Conservation (phyloP, 2,888 invertebrate species). For the Lasioglossum morio region DNA sequence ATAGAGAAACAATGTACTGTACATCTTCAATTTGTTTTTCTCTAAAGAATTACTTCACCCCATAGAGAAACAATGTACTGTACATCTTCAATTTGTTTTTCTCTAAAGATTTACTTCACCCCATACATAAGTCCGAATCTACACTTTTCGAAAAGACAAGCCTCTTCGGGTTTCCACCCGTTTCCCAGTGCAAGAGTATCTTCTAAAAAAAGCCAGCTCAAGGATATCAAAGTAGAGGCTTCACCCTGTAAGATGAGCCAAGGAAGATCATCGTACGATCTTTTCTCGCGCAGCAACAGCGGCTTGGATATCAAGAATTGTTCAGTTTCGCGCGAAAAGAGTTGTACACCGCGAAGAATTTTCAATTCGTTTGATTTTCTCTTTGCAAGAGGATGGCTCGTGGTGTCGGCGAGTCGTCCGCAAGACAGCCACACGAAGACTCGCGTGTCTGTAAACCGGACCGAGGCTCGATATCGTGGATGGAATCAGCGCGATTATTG, state of each 20-base stretch:
- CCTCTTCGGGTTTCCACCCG: background rate
- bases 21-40: no score
- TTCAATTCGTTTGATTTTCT: background rate
- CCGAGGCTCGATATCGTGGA: background rate
- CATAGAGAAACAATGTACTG: background rate
- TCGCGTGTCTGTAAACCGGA: background rate
- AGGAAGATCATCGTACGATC: background rate
- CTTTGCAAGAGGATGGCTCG: background rate
- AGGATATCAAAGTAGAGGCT: background rate
- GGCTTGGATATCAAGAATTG: background rate
- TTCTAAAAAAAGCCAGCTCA: background rate
- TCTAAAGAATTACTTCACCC: no score
- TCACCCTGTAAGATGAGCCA: background rate
- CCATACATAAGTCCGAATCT: rapidly evolving
- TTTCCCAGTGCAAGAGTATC: background rate
- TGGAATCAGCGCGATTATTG: constrained; percentile 5
- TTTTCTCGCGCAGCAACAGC: background rate
- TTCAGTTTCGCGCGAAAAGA: background rate
- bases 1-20: background rate
- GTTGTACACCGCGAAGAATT: background rate
- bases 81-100: background rate
- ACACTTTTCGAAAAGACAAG: background rate
- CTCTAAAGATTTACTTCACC: background rate
- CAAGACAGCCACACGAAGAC: background rate
- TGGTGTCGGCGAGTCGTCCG: background rate